Base-by-base conservation (phyloP, 2,797 vertebrate genomes). In the Salarias fasciatus region DNA sequence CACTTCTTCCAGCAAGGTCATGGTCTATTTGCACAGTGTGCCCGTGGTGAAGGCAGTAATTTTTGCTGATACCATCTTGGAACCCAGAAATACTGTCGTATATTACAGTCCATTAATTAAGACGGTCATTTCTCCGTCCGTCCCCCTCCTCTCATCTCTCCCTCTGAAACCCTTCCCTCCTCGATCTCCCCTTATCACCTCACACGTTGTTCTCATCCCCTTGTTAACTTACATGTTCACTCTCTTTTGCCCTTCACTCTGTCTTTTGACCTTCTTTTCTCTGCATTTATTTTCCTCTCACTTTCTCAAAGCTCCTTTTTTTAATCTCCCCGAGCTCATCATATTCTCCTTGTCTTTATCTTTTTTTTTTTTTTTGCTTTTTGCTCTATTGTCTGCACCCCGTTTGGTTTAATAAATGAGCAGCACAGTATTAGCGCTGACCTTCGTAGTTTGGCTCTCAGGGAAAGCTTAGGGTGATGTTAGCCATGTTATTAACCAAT, bases 61-160 rank as follows among this genome's bases (percentile, higher is more conserved):
- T 88, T 84, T 50, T 61, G 55, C 74, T 59, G 86, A 86, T 88
- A 84, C 82, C 80, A 87, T 88, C 86, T 86, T 82, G 83, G 88
- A 90, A 77, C 67, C 53, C 75, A 44, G 69, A 72, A 75, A 76
- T 72, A 67, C 58, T 67, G 64, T 86, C 85, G 53, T 86, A 86
- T 85, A 90, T 87, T 85, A 82, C 77, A 85, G 80, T 53, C 84
- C 82, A 84, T 90, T 89, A 91, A 90, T 91, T 87, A 88, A 77
- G 76, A 33, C 3, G 8, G 58, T 63, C 71, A 63, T 77, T 81
- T 66, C 71, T 63, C 69, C 45, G 37, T 33, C 64, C 70, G 10
- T 37, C 56, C 61, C 53, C 61, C 53, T 66, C 71, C 28, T 72
- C 64, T 70, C 61, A 69, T 82, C 43, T 71, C 13, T 61, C 54